Evolutionary conservation across 2,797 vertebrate species (phyloP), one percentile per base, ranked within the genome.

Genomic region (Xyrichtys novacula): DNA sequence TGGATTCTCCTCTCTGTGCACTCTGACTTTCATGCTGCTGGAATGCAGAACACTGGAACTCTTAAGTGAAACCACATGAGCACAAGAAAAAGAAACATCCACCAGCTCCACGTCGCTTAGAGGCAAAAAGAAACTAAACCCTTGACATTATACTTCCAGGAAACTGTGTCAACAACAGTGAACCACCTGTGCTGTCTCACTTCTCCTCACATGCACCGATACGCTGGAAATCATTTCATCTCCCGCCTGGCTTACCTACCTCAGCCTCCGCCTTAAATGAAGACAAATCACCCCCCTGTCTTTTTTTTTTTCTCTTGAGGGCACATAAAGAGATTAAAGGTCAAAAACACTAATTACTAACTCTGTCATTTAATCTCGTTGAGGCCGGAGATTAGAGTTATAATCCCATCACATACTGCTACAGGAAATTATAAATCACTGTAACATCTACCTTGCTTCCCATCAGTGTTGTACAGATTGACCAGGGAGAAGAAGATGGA

Each of bases 291-390:
- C 28, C 73, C 73, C 61, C 31, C 72, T 68, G 74, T 81, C 59
- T 22, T 50, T 68, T 46, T 59, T n/a, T n/a, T 36, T 53, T 20
- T 7, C 42, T 71, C 56, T 9, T 1, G 19, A 50, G 68, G 66
- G 52, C 53, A 74, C 28, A 39, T 19, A 40, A 54, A 70, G 26
- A 60, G 83, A 79, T 75, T 76, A 71, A 15, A 82, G 86, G 85
- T 91, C 85, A 86, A 36, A 80, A 71, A 75, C 71, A 79, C 75
- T 81, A 85, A 88, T 88, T 89, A 84, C 78, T 0, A 55, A 56
- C 76, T 73, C 72, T 5, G 78, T 73, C 77, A 83, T 81, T 80
- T 83, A 80, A 87, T 89, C 84, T 47, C 52, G 31, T 22, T n/a
- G 53, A 73, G 58, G 57, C 38, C 16, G 15, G 36, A 81, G 87